Evolutionary conservation across 1,140 invertebrate species (phyloP).

Genomic region (Batillaria attramentaria): DNA sequence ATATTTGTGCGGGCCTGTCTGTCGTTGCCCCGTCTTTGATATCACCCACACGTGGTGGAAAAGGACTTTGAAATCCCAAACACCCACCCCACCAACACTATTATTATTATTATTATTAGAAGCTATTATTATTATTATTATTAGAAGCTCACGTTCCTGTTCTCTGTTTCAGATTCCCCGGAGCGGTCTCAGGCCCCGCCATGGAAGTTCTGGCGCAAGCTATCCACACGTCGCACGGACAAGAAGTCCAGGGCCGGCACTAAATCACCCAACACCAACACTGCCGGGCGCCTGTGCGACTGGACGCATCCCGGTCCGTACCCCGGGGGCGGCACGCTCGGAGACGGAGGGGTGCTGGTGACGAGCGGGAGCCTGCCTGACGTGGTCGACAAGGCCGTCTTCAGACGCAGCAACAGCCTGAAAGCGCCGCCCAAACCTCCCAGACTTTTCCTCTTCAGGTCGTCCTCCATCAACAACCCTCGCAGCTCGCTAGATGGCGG

Average conservation of each 20-base stretch:
- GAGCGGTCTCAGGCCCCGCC: conserved; percentile 34
- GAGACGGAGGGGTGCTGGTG: neutral
- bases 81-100: no score
- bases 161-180: conserved; percentile 36
- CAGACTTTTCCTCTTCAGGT: conserved; percentile 58
- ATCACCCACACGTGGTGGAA: no score
- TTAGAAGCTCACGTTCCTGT: no score
- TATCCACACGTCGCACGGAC: conserved; percentile 40
- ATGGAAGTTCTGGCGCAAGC: conserved; percentile 57
- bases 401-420: conserved; percentile 50
- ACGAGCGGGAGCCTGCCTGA: conserved; percentile 45
- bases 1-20: no score
- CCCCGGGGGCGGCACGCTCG: neutral
- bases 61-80: no score
- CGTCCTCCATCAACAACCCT: conserved; percentile 54
- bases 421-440: conserved; percentile 65
- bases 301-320: conserved; percentile 1
- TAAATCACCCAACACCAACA: conserved; percentile 35
- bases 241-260: conserved; percentile 25
- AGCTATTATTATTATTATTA: no score
- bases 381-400: conserved; percentile 48
- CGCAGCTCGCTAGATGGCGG: conserved; percentile 41
- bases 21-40: no score
- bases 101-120: no score
- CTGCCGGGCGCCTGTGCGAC: conserved; percentile 40